These are phyloP conservation scores for Chaetophractus vellerosus DNA, from an alignment of 2,797 vertebrate species.

Conservation along the genomic window DNA sequence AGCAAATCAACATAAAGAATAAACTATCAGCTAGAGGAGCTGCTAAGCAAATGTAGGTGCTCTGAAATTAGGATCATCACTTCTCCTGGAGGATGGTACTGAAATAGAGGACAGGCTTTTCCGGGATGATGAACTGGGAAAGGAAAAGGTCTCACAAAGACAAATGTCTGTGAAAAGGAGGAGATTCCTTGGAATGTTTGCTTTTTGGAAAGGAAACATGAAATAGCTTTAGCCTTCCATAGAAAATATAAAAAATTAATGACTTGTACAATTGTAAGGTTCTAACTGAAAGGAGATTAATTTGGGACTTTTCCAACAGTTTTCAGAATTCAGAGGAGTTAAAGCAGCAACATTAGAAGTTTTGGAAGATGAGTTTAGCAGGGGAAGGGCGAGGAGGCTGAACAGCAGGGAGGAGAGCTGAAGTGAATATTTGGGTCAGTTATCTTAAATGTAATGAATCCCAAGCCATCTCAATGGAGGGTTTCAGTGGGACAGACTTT, in stretches of 20 bases:
- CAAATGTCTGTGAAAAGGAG: not conserved
- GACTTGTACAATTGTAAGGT: not conserved
- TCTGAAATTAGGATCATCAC: not conserved
- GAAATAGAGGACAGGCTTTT: not conserved
- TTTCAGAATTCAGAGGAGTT: not conserved
- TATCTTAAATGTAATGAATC: not conserved
- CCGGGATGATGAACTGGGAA: not conserved
- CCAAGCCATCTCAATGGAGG: not conserved
- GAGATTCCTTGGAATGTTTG: not conserved
- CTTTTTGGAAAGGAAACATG: not conserved
- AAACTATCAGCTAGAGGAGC: not conserved
- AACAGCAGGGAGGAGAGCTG: not conserved
- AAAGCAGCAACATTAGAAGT: not conserved
- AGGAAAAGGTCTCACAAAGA: not conserved
- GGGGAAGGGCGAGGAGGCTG: not conserved
- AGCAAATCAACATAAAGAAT: conserved; percentile 1
- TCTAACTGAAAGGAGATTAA: not conserved
- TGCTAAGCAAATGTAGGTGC: not conserved
- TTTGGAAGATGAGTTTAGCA: not conserved
- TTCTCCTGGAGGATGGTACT: not conserved
- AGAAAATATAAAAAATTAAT: not conserved
- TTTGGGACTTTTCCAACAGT: not conserved
- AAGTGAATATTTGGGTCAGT: not conserved
- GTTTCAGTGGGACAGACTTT: not conserved
- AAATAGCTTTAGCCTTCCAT: not conserved